Evolutionary conservation across 2,113 vertebrate genomes (phyloP).

Genomic region (Actenoides lindsayi): DNA sequence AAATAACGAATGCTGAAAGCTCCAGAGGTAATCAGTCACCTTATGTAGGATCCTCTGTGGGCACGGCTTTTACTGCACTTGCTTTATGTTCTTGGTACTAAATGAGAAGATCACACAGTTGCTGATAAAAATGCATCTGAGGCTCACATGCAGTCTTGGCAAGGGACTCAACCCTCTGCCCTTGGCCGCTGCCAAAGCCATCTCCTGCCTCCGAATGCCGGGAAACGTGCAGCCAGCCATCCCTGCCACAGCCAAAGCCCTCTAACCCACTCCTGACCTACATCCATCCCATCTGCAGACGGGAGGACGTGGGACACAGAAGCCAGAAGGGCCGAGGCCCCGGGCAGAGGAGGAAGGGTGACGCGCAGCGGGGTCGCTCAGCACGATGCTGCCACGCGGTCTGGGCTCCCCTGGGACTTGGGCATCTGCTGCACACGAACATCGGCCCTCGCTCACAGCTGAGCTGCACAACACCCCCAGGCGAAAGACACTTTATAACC

Average conservation of each 20-base stretch:
- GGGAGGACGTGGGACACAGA: neutral
- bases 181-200: neutral
- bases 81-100: neutral
- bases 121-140: neutral
- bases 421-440: neutral
- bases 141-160: neutral
- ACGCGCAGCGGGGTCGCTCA: neutral
- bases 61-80: neutral
- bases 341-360: neutral
- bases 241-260: neutral
- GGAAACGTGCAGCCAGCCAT: rapidly evolving
- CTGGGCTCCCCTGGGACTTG: neutral
- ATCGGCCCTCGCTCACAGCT: neutral
- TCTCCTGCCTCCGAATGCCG: neutral
- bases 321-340: neutral
- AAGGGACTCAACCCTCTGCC: neutral
- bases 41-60: rapidly evolving
- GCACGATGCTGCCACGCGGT: rapidly evolving
- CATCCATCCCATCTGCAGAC: neutral
- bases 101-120: neutral
- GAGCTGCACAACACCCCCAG: neutral
- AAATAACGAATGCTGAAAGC: neutral
- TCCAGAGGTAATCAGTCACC: neutral
- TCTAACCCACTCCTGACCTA: neutral
- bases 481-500: neutral